Evolutionary conservation across 2,888 invertebrate genomes (phyloP).

Genomic region (Tenthredo mesomela): DNA sequence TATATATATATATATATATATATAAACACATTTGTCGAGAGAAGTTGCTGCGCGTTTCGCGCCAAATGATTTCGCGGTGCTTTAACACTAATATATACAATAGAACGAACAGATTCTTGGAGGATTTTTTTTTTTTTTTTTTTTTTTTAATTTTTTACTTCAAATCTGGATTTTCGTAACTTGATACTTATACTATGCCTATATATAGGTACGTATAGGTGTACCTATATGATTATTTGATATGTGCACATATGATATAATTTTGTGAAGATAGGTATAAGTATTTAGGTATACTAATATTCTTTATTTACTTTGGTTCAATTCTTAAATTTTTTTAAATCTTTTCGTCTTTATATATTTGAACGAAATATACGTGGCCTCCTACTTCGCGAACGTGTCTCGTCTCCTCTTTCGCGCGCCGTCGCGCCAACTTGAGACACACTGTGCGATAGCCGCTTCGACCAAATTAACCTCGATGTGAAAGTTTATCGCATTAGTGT

Average conservation of each 20-base stretch:
- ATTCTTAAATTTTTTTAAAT: neutral
- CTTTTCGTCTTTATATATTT: neutral
- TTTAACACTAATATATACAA: neutral
- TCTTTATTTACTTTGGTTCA: neutral
- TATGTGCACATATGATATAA: neutral
- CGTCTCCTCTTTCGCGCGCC: neutral
- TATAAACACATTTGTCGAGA: neutral
- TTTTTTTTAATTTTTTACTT: neutral
- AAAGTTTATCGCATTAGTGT: conserved; percentile 46
- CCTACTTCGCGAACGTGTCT: neutral
- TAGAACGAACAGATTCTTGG: neutral
- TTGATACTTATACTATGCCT: too few species aligned
- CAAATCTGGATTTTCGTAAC: neutral
- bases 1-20: neutral
- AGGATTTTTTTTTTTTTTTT: neutral
- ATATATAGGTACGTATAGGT: too few species aligned
- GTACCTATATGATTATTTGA: too few species aligned
- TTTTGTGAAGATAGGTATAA: neutral
- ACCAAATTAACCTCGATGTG: conserved; percentile 48
- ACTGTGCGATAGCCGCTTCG: conserved; percentile 11
- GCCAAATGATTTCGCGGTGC: conserved; percentile 3
- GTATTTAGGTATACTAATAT: neutral
- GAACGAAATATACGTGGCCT: neutral
- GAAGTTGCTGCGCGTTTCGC: neutral
- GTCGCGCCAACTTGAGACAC: neutral